Conservation (phyloP, 1,140 invertebrate genomes). For the Drosophila trapezifrons region DNA sequence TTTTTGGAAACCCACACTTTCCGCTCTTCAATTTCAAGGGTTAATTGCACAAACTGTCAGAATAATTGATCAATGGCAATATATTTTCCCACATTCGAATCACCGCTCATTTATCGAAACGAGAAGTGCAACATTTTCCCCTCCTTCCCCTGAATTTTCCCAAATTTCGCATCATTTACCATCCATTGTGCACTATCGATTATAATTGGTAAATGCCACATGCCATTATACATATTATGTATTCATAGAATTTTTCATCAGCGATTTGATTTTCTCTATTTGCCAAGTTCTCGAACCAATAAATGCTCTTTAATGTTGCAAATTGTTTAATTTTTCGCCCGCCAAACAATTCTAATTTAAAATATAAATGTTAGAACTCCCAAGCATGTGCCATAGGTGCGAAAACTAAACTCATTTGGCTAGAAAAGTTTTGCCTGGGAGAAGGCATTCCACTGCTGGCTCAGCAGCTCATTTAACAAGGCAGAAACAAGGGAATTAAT, state of each 20-base stretch:
- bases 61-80: background rate
- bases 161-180: background rate
- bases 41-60: background rate
- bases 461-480: conserved; percentile 37
- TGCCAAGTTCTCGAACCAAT: conserved; percentile 7
- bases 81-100: conserved; percentile 1
- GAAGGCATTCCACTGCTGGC: conserved; percentile 10
- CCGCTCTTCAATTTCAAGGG: background rate
- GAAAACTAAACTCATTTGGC: conserved; percentile 15
- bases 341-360: background rate
- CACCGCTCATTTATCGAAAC: conserved; percentile 3
- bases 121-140: too few relatives aligned
- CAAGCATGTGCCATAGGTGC: too few relatives aligned
- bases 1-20: background rate
- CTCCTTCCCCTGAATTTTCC: too few relatives aligned
- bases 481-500: conserved; percentile 28
- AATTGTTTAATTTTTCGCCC: conserved; percentile 8
- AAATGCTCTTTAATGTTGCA: conserved; percentile 13
- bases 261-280: conserved; percentile 15
- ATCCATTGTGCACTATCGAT: background rate
- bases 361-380: background rate
- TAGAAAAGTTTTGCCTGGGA: background rate
- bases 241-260: too few relatives aligned
- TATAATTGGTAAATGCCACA: background rate
- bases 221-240: too few relatives aligned